Evolutionary conservation across 2,888 invertebrate genomes (phyloP), one percentile per base, ranked within the genome.

Genomic region (Ectemnius cavifrons): DNA sequence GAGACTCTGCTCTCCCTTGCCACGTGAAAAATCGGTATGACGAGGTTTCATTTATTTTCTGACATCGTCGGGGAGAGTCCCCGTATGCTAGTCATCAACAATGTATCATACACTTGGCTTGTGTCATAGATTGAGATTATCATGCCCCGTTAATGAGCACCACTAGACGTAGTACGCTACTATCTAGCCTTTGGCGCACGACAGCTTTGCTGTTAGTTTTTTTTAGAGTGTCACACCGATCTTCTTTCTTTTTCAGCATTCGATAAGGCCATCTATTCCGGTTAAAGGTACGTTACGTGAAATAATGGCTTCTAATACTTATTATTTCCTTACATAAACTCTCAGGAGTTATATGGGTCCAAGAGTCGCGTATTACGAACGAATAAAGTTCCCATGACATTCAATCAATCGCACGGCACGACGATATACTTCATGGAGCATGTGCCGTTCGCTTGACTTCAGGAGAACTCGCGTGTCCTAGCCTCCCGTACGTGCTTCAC

Each of bases 251-350:
- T 90, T 90, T 66, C 87, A 91, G 91, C 89, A 91, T 79, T 87
- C 90, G 46, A 89, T 88, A 68, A 89, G 89, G 85, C 88, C 89
- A 69, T 89, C 91, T 63, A 90, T 90, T 71, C 91, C 91, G 71
- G 91, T 91, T 47, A 91, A 91, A 90, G 90, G 91, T 90, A 82
- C 85, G 87, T 23, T 3, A 23, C 23, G 23, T 23, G 23, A 2
- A 23, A 23, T 23, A 23, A 23, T 83, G 28, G 2, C 4, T 16
- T 4, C 52, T 52, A 5, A 52, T 14, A 52, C 8, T 52, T 14
- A 13, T 52, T 52, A 8, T 52, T 14, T 4, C 16, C 37, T 37
- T 6, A 6, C 37, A 8, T 8, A 37, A 37, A 11, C 11, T 23
- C 23, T 23, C 3, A 3, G 2, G 23, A 23, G 23, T 23, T 23